A percentile compares a stretch with the other conserved stretches of the same genome.
Conservation (phyloP, 2,797 vertebrate genomes). For the Agapornis canus region DNA sequence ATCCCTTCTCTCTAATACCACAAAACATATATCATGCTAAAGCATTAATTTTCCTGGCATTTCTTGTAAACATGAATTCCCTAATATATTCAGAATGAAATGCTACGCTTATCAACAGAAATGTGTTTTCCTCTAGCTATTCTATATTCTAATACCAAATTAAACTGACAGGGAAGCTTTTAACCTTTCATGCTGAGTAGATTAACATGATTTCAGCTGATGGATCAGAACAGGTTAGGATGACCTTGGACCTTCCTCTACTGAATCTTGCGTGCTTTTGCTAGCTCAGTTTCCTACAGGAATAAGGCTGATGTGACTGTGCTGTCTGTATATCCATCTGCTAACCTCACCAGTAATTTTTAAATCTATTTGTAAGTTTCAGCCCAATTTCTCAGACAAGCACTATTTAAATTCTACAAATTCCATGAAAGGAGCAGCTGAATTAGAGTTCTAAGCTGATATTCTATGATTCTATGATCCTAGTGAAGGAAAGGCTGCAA, state of each 20-base stretch:
- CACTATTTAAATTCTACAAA: background rate
- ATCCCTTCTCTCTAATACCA: background rate
- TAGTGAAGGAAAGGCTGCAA: background rate
- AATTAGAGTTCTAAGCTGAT: background rate
- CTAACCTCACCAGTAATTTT: background rate
- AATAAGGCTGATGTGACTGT: background rate
- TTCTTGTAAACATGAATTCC: slow-evolving; percentile 4
- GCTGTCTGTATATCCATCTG: background rate
- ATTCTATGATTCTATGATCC: background rate
- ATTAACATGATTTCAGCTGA: slow-evolving; percentile 65
- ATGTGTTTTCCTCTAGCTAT: slow-evolving; percentile 61
- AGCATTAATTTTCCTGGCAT: slow-evolving; percentile 12
- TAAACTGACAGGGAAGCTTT: slow-evolving; percentile 69
- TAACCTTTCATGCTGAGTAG: slow-evolving; percentile 67
- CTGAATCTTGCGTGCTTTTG: background rate
- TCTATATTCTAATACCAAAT: slow-evolving; percentile 42
- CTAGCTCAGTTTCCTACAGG: background rate
- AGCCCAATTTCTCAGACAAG: background rate
- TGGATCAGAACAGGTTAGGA: slow-evolving; percentile 50
- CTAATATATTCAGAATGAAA: slow-evolving; percentile 28
- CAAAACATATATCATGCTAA: background rate
- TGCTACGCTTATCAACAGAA: slow-evolving; percentile 26
- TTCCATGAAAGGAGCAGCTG: background rate
- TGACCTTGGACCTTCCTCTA: slow-evolving; percentile 46
- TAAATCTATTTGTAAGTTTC: background rate